These are phyloP conservation scores for Podarcis siculus DNA, from an alignment of 2,797 vertebrate genomes.

Conservation along the genomic window DNA sequence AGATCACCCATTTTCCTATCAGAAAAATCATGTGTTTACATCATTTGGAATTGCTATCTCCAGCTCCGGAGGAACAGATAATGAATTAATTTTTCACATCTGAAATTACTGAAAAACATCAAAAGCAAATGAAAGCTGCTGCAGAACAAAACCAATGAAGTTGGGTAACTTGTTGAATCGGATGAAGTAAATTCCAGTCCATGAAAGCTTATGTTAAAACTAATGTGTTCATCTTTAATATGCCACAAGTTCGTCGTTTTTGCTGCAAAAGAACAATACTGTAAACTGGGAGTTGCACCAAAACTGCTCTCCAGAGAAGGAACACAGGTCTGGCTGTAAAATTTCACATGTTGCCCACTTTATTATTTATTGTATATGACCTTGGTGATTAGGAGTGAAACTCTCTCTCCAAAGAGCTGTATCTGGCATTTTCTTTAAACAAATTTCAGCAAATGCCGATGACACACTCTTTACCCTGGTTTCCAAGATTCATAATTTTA, in stretches of 20 bases:
- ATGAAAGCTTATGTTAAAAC: not conserved
- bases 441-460: no score
- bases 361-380: not conserved
- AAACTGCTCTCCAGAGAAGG: not conserved
- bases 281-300: not conserved
- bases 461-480: no score
- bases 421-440: no score
- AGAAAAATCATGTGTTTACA: not conserved
- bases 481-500: no score
- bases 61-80: constrained; percentile 20
- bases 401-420: no score
- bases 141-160: constrained; percentile 8
- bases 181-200: not conserved
- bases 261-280: not conserved
- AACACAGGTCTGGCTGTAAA: not conserved
- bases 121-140: not conserved
- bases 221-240: not conserved
- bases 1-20: not conserved
- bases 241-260: not conserved
- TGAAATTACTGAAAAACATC: constrained; percentile 25
- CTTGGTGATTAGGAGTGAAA: no score
- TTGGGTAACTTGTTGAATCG: not conserved
- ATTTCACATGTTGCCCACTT: not conserved
- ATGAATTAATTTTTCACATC: not conserved
- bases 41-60: not conserved